Percentiles rank a stretch among this genome's conserved stretches.
These are phyloP conservation scores for Epinotia bilunana DNA, from an alignment of 2,888 invertebrate species.

Conservation along the genomic window DNA sequence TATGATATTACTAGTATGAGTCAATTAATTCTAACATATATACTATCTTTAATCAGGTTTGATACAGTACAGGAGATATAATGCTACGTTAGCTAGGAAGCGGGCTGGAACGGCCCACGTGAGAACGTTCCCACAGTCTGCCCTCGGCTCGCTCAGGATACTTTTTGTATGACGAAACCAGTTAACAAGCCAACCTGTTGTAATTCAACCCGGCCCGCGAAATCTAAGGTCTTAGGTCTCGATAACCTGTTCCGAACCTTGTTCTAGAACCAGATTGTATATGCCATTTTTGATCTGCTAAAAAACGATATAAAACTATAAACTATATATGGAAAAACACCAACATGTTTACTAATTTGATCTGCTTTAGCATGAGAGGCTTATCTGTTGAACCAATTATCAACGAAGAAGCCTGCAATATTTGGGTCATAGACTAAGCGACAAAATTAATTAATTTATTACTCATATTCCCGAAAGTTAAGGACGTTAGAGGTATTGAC, in stretches of 20 bases:
- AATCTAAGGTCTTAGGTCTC: constrained; percentile 16
- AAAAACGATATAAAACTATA: neutral
- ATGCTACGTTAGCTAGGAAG: constrained; percentile 37
- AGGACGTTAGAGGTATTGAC: neutral
- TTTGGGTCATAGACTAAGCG: neutral
- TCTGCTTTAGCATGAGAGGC: neutral
- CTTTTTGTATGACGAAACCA: constrained; percentile 40
- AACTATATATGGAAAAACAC: constrained; percentile 19
- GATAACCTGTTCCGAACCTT: constrained; percentile 23
- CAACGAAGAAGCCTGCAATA: neutral
- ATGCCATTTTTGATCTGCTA: constrained; percentile 9
- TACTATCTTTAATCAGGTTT: constrained; percentile 6
- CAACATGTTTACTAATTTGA: constrained; percentile 1
- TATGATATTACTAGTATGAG: no score
- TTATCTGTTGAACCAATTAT: neutral
- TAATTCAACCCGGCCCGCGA: constrained; percentile 24
- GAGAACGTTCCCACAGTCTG: constrained; percentile 72
- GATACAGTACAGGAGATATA: constrained; percentile 24
- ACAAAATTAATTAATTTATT: neutral
- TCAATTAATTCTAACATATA: constrained; percentile 2
- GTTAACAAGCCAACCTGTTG: constrained; percentile 26
- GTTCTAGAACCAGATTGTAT: constrained; percentile 6
- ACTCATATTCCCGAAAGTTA: neutral
- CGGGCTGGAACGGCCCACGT: constrained; percentile 52
- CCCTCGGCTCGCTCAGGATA: constrained; percentile 25